A percentile compares a stretch with the other conserved stretches of the same genome.
phyloP scores from a whole-genome alignment of 2,888 invertebrate species.

The Choristoneura rosaceana region DNA sequence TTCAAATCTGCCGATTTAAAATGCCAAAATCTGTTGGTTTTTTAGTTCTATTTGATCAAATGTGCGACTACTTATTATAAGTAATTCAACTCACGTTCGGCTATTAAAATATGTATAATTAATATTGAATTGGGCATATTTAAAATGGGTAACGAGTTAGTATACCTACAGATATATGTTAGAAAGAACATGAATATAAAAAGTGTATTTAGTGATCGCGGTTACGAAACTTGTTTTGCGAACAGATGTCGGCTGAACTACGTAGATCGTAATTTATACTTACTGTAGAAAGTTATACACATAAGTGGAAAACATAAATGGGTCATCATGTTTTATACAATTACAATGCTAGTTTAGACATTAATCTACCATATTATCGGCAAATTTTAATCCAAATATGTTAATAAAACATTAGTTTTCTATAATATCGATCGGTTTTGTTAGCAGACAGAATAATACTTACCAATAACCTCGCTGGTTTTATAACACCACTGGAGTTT shows the following conservation, averaged over 20 bases:
- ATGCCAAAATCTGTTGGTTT: no score
- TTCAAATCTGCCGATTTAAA: no score
- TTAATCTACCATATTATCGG: conserved; percentile 41
- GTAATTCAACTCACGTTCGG: conserved; percentile 18
- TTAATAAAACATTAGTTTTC: conserved; percentile 61
- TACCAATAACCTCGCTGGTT: conserved; percentile 38
- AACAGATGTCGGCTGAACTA: conserved; percentile 10
- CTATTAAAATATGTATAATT: conserved; percentile 13
- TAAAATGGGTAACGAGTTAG: background rate
- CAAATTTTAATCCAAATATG: conserved; percentile 49
- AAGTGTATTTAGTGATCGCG: conserved; percentile 10
- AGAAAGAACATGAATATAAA: background rate
- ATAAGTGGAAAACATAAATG: conserved; percentile 52
- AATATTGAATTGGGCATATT: conserved; percentile 17
- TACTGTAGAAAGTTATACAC: conserved; percentile 52
- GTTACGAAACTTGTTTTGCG: conserved; percentile 40
- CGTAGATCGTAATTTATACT: conserved; percentile 27
- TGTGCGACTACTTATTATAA: background rate
- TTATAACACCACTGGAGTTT: background rate
- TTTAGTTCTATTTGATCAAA: background rate
- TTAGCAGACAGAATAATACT: conserved; percentile 53
- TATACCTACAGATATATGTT: background rate
- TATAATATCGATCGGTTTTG: conserved; percentile 76
- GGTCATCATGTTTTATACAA: conserved; percentile 42
- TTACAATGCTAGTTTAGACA: conserved; percentile 28